Conservation (phyloP, 2,888 invertebrate genomes). For the Oscheius onirici region DNA sequence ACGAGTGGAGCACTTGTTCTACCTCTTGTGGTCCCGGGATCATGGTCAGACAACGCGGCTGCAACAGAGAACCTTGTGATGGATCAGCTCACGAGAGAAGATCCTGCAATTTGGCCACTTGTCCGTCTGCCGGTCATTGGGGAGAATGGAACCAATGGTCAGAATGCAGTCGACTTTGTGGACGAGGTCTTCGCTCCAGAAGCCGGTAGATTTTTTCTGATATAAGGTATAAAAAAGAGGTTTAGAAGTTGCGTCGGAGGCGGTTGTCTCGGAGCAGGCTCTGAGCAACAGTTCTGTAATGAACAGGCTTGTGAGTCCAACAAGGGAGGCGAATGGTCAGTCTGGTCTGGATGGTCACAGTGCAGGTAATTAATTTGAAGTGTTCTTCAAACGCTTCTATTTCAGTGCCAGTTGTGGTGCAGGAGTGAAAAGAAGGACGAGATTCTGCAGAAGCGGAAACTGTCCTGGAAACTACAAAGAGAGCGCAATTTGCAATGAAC, state of each 20-base stretch:
- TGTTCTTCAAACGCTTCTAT: too few species aligned
- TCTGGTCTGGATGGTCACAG: slow-evolving; percentile 50
- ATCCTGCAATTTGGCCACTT: slow-evolving; percentile 65
- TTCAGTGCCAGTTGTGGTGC: slow-evolving; percentile 62
- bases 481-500: slow-evolving; percentile 64
- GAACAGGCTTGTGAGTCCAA: slow-evolving; percentile 62
- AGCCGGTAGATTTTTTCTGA: slow-evolving; percentile 47
- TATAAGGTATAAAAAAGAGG: background rate
- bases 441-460: slow-evolving; percentile 64
- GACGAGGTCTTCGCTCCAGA: slow-evolving; percentile 64
- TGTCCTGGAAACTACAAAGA: slow-evolving; percentile 68
- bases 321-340: slow-evolving; percentile 50
- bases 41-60: slow-evolving; percentile 61
- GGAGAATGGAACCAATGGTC: slow-evolving; percentile 64
- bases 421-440: slow-evolving; percentile 66
- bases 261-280: slow-evolving; percentile 60
- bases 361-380: slow-evolving; percentile 38
- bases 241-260: slow-evolving; percentile 59
- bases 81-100: slow-evolving; percentile 67
- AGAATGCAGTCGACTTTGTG: slow-evolving; percentile 65
- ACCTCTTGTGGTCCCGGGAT: slow-evolving; percentile 68
- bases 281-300: slow-evolving; percentile 69
- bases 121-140: slow-evolving; percentile 50
- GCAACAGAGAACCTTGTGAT: slow-evolving; percentile 68
- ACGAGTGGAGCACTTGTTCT: slow-evolving; percentile 63